Base-by-base conservation (phyloP, 2,113 vertebrate genomes). In the Caranx melampygus region DNA sequence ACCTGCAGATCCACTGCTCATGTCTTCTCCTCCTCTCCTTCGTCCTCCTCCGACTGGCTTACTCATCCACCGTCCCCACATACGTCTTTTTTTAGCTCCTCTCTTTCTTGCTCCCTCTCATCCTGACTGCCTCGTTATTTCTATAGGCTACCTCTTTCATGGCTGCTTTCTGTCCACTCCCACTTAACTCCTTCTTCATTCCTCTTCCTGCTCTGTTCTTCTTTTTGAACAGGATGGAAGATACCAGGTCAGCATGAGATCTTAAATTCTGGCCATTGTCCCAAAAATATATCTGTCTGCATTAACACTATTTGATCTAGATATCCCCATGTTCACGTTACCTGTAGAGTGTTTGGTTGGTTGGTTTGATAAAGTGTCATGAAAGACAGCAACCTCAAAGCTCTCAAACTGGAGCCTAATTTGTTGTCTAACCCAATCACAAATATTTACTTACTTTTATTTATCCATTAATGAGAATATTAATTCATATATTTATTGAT, bases 201-300 rank as follows among this genome's bases (percentile, higher is more conserved):
- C 20, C 49, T n/a, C 18, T 58, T 55, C 55, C 15, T 13, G 15
- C 55, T 61, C 40, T n/a, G 35, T 18, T 35, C 45, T 33, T 45
- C 44, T 51, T 33, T 66, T 66, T 47, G 31, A 34, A 52, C 45
- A 52, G 13, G 60, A 68, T 33, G 78, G 75, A 83, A 58, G 83
- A 57, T 26, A 34, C 47, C 49, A 54, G 68, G 3, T 52, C 49
- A 52, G 20, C 9, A 8, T 26, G 26, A 26, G 26, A 26, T 26
- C 26, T 26, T 26, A 26, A 26, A 26, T 26, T 26, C 26, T 26
- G 26, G 26, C 26, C 1, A 26, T 26, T 26, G 26, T 26, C 26
- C 26, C 26, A 26, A 26, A 26, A 26, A 26, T 26, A 26, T 26
- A 26, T 26, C 26, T 26, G 26, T 26, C 26, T 26, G 26, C 26